Percentiles rank a stretch among this genome's conserved stretches.
Evolutionary conservation across 2,113 vertebrate genomes (phyloP).

Genomic region (Petrocephalus zakoni): DNA sequence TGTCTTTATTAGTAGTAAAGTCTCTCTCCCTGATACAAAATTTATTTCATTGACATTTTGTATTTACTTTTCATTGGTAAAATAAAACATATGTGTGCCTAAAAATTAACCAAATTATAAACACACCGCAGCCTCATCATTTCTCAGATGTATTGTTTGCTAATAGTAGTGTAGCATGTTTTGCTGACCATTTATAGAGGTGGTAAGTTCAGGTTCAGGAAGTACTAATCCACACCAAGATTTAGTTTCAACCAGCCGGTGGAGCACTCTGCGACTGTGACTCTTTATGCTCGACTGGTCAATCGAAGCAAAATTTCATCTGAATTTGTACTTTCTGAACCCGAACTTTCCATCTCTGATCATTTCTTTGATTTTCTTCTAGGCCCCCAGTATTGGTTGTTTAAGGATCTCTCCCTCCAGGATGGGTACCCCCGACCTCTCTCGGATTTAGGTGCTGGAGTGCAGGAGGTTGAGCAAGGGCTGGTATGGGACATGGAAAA

Average conservation of each 20-base stretch:
- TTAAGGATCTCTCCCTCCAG: conserved; percentile 56
- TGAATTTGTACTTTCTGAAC: background rate
- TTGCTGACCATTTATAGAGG: background rate
- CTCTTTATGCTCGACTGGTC: background rate
- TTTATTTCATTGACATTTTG: background rate
- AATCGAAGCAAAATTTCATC: background rate
- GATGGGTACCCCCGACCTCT: conserved; percentile 55
- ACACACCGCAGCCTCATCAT: background rate
- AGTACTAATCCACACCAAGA: background rate
- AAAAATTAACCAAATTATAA: background rate
- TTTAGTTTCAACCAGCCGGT: background rate
- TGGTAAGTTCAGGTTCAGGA: background rate
- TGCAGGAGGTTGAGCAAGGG: conserved; percentile 35
- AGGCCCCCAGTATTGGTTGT: conserved; percentile 59
- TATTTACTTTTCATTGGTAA: background rate
- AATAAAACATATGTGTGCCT: background rate
- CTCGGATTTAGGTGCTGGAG: conserved; percentile 36
- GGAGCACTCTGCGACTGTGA: background rate
- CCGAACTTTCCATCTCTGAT: background rate
- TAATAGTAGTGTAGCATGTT: background rate
- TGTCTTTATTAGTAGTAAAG: conserved; percentile 56
- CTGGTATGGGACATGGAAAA: conserved; percentile 40
- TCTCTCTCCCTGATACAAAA: background rate
- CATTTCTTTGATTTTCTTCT: background rate
- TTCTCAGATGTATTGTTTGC: background rate